Evolutionary conservation across 30 jellyfish, hydroid and myxozoan genomes (phyloP).

Genomic region (Turritopsis dohrnii): DNA sequence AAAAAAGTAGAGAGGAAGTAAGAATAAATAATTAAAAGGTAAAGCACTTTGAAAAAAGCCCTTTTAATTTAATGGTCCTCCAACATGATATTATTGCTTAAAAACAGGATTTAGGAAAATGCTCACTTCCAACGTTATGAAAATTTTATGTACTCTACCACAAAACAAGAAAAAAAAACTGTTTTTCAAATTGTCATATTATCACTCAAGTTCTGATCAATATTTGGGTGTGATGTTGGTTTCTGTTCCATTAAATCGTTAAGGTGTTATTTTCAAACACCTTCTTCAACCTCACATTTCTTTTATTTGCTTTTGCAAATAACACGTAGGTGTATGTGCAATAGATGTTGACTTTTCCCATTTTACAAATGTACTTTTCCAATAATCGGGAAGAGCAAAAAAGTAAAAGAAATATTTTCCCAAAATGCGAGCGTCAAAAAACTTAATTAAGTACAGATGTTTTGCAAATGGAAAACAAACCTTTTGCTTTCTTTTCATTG

Average conservation of each 20-base stretch:
- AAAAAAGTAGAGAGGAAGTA: too few relatives aligned
- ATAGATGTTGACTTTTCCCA: not conserved
- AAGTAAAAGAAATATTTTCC: not conserved
- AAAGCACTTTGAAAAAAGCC: too few relatives aligned
- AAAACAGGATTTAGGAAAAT: too few relatives aligned
- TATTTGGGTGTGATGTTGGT: not conserved
- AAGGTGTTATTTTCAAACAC: not conserved
- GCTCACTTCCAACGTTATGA: too few relatives aligned
- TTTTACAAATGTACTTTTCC: not conserved
- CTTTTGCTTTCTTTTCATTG: not conserved
- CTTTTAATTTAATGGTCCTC: too few relatives aligned
- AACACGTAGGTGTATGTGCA: not conserved
- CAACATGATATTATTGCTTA: too few relatives aligned
- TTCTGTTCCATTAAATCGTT: not conserved
- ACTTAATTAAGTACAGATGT: not conserved
- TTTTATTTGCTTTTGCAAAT: not conserved
- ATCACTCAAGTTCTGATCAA: not conserved
- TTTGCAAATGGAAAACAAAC: not conserved
- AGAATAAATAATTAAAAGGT: too few relatives aligned
- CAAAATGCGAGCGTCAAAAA: not conserved
- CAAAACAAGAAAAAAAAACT: too few relatives aligned
- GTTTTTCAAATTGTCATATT: too few relatives aligned
- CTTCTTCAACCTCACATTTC: not conserved
- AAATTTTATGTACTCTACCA: too few relatives aligned
- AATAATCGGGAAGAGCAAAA: not conserved